phyloP scores from a whole-genome alignment of 2,113 vertebrate genomes.

The human (Homo sapiens) region DNA sequence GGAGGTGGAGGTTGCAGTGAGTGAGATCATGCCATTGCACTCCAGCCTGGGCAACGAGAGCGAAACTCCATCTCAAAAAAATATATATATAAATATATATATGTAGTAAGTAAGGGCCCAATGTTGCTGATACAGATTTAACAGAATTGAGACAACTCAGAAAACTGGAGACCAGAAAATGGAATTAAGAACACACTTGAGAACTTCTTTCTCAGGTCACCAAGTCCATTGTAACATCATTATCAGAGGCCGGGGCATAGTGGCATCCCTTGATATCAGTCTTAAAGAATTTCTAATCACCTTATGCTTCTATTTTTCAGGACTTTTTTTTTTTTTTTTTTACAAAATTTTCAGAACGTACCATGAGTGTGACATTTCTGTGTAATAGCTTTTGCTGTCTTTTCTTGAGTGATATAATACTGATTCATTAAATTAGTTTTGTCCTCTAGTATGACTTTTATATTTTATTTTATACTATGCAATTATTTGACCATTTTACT shows the following conservation, averaged over 20 bases:
- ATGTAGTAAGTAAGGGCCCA: background rate
- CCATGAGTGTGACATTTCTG: background rate
- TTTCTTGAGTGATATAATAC: background rate
- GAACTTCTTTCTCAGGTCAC: background rate
- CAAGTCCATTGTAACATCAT: background rate
- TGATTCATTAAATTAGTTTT: background rate
- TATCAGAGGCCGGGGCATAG: background rate
- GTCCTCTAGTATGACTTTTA: background rate
- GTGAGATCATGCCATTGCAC: fast-evolving
- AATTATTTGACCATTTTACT: background rate
- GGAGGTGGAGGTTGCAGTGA: too few relatives aligned
- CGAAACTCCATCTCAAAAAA: too few relatives aligned
- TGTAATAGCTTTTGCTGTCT: background rate
- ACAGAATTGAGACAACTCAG: background rate
- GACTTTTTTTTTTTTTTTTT: background rate
- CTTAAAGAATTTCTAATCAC: background rate
- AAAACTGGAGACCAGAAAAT: background rate
- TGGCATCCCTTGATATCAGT: background rate
- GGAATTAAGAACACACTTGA: background rate
- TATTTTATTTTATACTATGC: background rate
- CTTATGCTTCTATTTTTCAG: background rate
- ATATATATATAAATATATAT: too few relatives aligned
- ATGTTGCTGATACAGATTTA: background rate
- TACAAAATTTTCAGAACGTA: background rate
- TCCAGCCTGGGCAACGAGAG: too few relatives aligned